Percentiles rank a stretch among this genome's conserved stretches.
Evolutionary conservation across 2,113 vertebrate species (phyloP).

Genomic region (Ceuthmochares aereus): DNA sequence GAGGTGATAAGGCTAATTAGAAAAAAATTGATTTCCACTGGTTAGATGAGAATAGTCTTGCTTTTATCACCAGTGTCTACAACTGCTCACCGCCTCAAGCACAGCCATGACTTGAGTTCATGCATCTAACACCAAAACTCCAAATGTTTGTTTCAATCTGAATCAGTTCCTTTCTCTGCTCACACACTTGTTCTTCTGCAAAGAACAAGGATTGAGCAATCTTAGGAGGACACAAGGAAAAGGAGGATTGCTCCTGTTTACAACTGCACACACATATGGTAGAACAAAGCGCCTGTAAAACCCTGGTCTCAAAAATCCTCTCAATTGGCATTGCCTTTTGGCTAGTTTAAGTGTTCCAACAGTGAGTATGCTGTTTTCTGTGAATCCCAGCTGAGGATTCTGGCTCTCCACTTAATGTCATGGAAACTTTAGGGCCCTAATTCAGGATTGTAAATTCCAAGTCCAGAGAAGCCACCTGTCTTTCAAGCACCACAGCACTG

Average conservation of each 20-base stretch:
- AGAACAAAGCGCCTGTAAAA: background rate
- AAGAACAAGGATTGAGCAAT: background rate
- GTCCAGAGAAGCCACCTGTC: background rate
- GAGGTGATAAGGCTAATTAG: background rate
- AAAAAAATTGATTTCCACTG: background rate
- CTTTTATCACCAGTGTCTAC: background rate
- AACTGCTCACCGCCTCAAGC: background rate
- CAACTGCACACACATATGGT: rapidly evolving
- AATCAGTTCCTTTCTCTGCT: background rate
- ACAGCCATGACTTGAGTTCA: background rate
- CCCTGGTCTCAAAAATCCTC: background rate
- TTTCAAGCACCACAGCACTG: background rate
- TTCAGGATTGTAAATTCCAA: background rate
- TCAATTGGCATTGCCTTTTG: background rate
- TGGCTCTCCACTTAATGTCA: background rate
- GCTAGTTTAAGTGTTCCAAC: background rate
- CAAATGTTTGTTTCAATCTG: background rate
- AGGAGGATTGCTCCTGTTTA: background rate
- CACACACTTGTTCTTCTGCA: background rate
- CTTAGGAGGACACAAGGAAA: background rate
- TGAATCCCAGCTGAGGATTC: background rate
- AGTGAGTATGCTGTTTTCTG: background rate
- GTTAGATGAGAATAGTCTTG: background rate
- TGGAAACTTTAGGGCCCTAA: background rate
- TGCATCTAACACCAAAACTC: background rate